Evolutionary conservation across 2,113 vertebrate genomes (phyloP).

Genomic region (Pedetes capensis): DNA sequence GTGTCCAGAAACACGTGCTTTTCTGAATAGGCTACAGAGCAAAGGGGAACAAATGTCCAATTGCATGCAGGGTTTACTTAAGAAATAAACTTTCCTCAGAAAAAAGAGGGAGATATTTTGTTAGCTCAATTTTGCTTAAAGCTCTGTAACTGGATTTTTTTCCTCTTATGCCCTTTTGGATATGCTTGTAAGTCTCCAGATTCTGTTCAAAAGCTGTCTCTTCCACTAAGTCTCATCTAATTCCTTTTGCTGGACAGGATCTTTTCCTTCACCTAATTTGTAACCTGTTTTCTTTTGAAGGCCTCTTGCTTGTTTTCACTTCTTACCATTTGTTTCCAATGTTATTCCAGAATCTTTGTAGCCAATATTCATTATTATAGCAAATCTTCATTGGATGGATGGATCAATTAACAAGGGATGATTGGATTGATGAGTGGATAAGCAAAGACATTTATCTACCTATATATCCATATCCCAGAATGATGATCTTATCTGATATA

Average conservation of each 20-base stretch:
- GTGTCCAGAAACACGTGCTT: neutral
- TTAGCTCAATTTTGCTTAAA: neutral
- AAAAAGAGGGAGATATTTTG: neutral
- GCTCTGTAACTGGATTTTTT: neutral
- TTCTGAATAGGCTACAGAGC: slow-evolving; percentile 58
- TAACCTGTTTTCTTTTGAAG: neutral
- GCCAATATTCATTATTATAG: no score
- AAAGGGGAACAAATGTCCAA: neutral
- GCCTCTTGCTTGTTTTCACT: neutral
- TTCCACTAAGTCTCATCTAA: neutral
- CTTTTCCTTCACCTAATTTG: neutral
- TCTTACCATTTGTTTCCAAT: neutral
- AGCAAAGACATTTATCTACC: neutral
- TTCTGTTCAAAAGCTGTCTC: neutral
- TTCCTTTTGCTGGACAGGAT: neutral
- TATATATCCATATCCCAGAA: neutral
- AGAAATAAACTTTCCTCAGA: slow-evolving; percentile 33
- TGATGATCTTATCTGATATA: no score
- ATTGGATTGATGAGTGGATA: neutral
- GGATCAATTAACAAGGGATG: neutral
- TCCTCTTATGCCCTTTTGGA: neutral
- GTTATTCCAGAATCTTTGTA: no score
- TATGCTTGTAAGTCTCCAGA: neutral
- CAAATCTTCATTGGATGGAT: neutral
- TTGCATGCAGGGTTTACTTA: neutral